phyloP scores from a whole-genome alignment of 2,888 invertebrate species.

The Synanthedon myopaeformis region DNA sequence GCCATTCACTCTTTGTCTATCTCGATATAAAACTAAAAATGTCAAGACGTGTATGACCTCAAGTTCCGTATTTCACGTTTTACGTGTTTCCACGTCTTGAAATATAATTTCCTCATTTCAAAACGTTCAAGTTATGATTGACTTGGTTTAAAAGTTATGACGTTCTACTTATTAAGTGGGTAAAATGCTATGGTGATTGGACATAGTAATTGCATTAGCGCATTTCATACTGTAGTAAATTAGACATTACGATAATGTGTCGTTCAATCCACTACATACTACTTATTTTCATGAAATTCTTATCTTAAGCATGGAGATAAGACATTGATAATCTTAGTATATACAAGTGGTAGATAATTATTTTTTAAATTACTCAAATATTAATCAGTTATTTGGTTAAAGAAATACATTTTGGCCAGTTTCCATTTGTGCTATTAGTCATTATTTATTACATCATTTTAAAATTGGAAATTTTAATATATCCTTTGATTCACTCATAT shows the following conservation, averaged over 20 bases:
- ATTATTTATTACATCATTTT: too few species aligned
- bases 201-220: slow-evolving; percentile 21
- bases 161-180: slow-evolving; percentile 38
- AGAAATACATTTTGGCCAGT: too few species aligned
- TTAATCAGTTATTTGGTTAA: too few species aligned
- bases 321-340: too few species aligned
- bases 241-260: background rate
- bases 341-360: too few species aligned
- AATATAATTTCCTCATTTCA: slow-evolving; percentile 1
- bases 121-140: background rate
- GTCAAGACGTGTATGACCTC: slow-evolving; percentile 61
- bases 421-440: too few species aligned
- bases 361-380: too few species aligned
- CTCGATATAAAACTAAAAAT: slow-evolving; percentile 42
- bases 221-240: background rate
- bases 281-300: too few species aligned
- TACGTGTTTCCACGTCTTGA: slow-evolving; percentile 14
- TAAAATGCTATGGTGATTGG: slow-evolving; percentile 39
- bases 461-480: too few species aligned
- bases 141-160: slow-evolving; percentile 2
- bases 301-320: too few species aligned
- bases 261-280: too few species aligned
- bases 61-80: slow-evolving; percentile 29
- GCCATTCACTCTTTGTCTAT: slow-evolving; percentile 41
- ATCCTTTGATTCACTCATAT: too few species aligned